Evolutionary conservation across 2,797 vertebrate species (phyloP), one percentile per base, ranked within the genome.

Genomic region (Chromobotia macracanthus): DNA sequence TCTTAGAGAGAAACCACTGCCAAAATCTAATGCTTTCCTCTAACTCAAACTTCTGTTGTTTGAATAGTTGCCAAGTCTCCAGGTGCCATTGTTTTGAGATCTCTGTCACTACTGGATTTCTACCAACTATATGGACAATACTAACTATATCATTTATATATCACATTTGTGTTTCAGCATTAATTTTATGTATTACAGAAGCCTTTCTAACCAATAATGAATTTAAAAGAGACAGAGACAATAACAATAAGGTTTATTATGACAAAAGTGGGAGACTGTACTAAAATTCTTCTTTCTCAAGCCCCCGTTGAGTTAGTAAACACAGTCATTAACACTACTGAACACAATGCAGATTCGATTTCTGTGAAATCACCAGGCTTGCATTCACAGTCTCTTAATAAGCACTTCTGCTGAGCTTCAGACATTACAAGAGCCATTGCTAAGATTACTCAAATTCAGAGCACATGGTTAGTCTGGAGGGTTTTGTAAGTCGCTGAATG

Each of bases 361-460:
- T 63, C 50, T 64, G 31, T 44, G 11, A 15, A 53, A 64, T 78
- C 67, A 28, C 25, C 31, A 19, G 16, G 56, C 55, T 56, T 51
- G 56, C 7, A 53, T 78, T 63, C 67, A 51, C 38, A 51, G 56
- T 25, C 55, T 28, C 58, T 44, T 63, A 71, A 71, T 71, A 70
- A 79, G 31, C 55, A 71, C 68, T 78, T 71, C 15, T 53, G 68
- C 68, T 71, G 10, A 44, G 46, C 67, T 71, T 55, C 31, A 16
- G 46, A 50, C 56, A 71, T 71, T 78, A 78, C 38, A 70, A 53
- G 46, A 0, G 11, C 12, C 67, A 71, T 44, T 53, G 58, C 58
- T 76, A 50, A 15, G 66, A 76, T 81, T 71, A 41, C 58, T 71
- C 46, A 53, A 78, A 51, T 78, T 21, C 41, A 69, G 53, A 64